Conservation (phyloP, 1,140 invertebrate genomes). For the Dendrolimus kikuchii region DNA sequence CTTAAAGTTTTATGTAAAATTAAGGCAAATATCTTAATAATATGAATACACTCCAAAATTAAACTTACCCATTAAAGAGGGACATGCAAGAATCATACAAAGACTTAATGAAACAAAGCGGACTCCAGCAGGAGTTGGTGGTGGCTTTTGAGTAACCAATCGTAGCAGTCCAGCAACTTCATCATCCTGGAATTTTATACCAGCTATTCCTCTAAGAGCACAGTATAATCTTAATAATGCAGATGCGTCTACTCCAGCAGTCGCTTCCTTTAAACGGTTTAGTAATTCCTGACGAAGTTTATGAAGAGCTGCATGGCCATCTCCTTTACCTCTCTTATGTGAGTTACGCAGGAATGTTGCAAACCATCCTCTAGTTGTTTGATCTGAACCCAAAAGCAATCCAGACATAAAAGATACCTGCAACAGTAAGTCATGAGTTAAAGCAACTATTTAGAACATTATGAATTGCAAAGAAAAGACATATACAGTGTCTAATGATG, state of each 20-base stretch:
- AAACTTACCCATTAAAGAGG: constrained; percentile 82
- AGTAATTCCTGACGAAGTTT: constrained; percentile 86
- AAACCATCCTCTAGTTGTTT: constrained; percentile 92
- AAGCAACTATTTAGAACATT: too few relatives aligned
- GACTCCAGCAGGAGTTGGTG: constrained; percentile 91
- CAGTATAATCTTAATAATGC: constrained; percentile 83
- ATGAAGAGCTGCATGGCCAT: constrained; percentile 81
- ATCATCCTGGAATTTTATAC: constrained; percentile 94
- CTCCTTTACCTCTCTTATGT: constrained; percentile 87
- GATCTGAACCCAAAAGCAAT: constrained; percentile 91
- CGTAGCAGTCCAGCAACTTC: constrained; percentile 89
- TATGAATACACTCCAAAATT: background rate
- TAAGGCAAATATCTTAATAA: too few relatives aligned
- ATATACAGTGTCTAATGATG: too few relatives aligned
- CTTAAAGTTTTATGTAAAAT: too few relatives aligned
- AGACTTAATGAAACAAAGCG: constrained; percentile 94
- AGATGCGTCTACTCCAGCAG: constrained; percentile 58
- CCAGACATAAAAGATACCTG: constrained; percentile 92
- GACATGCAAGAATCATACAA: constrained; percentile 96
- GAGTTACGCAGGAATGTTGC: constrained; percentile 91
- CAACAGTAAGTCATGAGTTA: constrained; percentile 14
- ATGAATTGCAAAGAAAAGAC: too few relatives aligned
- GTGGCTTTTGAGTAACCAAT: constrained; percentile 90
- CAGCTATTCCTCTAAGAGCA: constrained; percentile 92
- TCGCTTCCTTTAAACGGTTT: constrained; percentile 69